A percentile compares a stretch with the other conserved stretches of the same genome.
phyloP scores from a whole-genome alignment of 2,113 vertebrate genomes.

The Fukomys damarensis region DNA sequence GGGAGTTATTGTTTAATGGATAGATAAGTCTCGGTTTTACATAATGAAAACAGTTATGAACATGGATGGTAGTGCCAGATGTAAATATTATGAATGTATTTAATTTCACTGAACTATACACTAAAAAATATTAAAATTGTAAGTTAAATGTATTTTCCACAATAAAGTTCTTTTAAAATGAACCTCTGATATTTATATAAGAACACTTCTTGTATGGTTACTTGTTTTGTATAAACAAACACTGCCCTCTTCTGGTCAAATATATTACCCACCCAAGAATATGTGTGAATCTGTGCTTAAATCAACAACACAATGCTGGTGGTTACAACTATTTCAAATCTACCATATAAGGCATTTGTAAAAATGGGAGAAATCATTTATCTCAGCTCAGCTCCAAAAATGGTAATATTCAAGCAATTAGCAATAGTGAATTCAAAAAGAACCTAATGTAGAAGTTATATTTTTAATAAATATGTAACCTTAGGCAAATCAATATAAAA shows the following conservation, averaged over 20 bases:
- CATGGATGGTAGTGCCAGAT: not conserved
- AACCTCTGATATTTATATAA: not conserved
- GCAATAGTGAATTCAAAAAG: conserved; percentile 11
- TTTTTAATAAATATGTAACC: conserved; percentile 29
- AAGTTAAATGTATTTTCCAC: not conserved
- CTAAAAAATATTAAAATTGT: not conserved
- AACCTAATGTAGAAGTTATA: conserved; percentile 10
- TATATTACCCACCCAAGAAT: conserved; percentile 2
- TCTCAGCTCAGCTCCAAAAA: conserved; percentile 32
- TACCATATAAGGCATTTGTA: not conserved
- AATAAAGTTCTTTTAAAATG: not conserved
- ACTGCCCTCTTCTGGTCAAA: conserved; percentile 85
- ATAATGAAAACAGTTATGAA: not conserved
- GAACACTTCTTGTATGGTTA: not conserved
- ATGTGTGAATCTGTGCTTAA: not conserved
- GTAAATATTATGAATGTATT: not conserved
- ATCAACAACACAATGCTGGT: not conserved
- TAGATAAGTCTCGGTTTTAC: not conserved
- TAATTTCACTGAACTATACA: not conserved
- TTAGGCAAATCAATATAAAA: conserved; percentile 49
- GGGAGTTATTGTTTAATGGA: not conserved
- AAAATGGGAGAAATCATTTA: not conserved
- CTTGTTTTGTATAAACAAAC: conserved; percentile 61
- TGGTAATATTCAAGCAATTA: conserved; percentile 1
- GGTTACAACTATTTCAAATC: not conserved